Conservation (phyloP, 2,888 invertebrate genomes). For the Timandra comae region DNA sequence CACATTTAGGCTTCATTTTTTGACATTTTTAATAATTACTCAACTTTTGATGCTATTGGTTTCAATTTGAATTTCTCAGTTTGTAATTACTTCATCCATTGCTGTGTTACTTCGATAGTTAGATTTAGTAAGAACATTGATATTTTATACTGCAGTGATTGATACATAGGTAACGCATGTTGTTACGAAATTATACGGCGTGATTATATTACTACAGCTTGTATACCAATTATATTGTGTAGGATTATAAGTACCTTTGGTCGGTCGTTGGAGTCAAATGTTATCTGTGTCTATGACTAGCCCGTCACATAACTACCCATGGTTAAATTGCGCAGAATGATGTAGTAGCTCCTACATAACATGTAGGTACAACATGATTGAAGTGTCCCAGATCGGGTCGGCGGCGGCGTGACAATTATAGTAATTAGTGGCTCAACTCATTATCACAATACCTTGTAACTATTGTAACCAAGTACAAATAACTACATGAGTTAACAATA, state of each 20-base stretch:
- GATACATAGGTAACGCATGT: conserved; percentile 18
- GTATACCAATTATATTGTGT: conserved; percentile 24
- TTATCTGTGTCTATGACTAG: conserved; percentile 24
- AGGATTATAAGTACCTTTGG: conserved; percentile 13
- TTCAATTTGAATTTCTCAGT: too few species aligned
- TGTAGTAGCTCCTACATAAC: not conserved
- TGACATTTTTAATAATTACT: too few species aligned
- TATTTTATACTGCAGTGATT: too few species aligned
- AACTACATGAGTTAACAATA: too few species aligned
- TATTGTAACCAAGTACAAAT: too few species aligned
- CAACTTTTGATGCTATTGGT: too few species aligned
- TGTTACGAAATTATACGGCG: conserved; percentile 34
- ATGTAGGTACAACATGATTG: not conserved
- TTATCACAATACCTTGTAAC: not conserved
- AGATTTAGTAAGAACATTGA: too few species aligned
- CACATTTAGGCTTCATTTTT: conserved; percentile 31
- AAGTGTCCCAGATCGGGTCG: not conserved
- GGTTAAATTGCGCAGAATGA: conserved; percentile 9
- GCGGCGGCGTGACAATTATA: conserved; percentile 1
- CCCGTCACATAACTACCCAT: conserved; percentile 8
- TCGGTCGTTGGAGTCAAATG: conserved; percentile 25
- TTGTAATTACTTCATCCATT: too few species aligned
- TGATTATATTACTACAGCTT: conserved; percentile 27
- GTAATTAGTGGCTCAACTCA: not conserved
- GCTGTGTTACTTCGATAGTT: too few species aligned